Base-by-base conservation (phyloP, 2,888 invertebrate species). In the Dichetophora obliterata region DNA sequence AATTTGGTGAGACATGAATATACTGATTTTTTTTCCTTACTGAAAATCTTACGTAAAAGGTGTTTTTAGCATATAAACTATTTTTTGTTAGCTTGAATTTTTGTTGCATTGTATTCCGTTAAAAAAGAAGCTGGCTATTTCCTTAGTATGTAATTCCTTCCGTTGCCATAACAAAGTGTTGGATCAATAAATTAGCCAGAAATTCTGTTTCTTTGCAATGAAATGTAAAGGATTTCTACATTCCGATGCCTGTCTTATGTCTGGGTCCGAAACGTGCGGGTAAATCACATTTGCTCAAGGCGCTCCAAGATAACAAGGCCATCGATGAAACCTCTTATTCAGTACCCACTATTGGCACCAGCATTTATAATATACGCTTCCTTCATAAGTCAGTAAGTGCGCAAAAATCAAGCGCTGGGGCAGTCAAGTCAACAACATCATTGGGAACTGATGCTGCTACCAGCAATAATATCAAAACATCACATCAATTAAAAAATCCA, bases 211-310 rank as follows among this genome's bases (percentile, higher is more conserved):
- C n/a, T 16, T 63, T 31, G n/a, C 31, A 24, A 11, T 66, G 9
- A 22, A 31, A 66, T 43, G 1, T 3, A 4, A 43, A 34, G 34
- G 37, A 22, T 19, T 31, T 52, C 22, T 16, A 1, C 5, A 1
- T 5, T 69, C 16, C 9, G 5, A 63, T 63, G 63, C 63, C 27
- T 63, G 63, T 63, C 63, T 63, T 63, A 43, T 96, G 96, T 83
- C 89, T 96, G 43, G 96, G 96, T 0, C 95, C 96, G 0, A 91
- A 92, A 78, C 93, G 94, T 50, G 93, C 95, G 0, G 96, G 96
- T 0, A 96, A 96, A 91, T 95, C 95, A 0, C 92, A 95, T 34
- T 88, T 96, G 24, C 86, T 96, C 78, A 94, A 94, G 87, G 93
- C 93, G 79, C 89, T 96, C 0, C 94, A 95, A 87, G 92, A 93